Conservation (phyloP, 2,113 vertebrate species). For the Toxotes chatareus region DNA sequence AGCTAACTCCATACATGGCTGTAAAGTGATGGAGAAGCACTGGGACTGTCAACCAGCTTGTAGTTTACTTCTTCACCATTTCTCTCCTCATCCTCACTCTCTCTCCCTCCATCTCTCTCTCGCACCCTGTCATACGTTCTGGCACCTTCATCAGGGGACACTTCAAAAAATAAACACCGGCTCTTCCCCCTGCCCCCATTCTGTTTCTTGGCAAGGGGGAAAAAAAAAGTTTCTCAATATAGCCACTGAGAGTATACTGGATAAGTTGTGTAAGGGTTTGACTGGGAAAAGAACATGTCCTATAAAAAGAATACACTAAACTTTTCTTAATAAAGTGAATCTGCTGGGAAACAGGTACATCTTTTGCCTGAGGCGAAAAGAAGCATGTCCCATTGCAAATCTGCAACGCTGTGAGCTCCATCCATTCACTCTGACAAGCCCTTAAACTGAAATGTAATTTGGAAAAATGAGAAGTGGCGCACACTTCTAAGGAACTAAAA, state of each 20-base stretch:
- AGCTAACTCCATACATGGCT: slow-evolving; percentile 51
- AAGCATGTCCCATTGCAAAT: background rate
- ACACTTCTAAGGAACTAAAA: background rate
- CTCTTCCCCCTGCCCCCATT: slow-evolving; percentile 13
- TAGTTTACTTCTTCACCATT: slow-evolving; percentile 62
- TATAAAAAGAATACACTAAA: slow-evolving; percentile 20
- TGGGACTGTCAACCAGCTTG: slow-evolving; percentile 66
- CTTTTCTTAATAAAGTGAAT: slow-evolving; percentile 15
- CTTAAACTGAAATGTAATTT: background rate
- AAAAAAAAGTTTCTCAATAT: background rate
- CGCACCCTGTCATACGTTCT: slow-evolving; percentile 64
- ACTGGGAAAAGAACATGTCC: background rate
- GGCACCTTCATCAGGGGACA: slow-evolving; percentile 66
- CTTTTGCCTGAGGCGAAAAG: background rate
- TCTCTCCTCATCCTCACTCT: slow-evolving; percentile 39
- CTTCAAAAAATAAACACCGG: slow-evolving; percentile 63
- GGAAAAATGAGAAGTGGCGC: background rate
- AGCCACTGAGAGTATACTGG: background rate
- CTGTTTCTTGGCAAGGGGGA: background rate
- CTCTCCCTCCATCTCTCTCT: slow-evolving; percentile 32
- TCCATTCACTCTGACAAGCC: background rate
- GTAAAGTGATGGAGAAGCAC: slow-evolving; percentile 70
- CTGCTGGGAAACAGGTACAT: slow-evolving; percentile 12
- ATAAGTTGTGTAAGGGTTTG: background rate
- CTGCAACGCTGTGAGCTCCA: background rate